Percentiles rank a stretch among this genome's conserved stretches.
These are phyloP conservation scores for Bovichtus diacanthus DNA, from an alignment of 2,797 vertebrate species.

Conservation along the genomic window DNA sequence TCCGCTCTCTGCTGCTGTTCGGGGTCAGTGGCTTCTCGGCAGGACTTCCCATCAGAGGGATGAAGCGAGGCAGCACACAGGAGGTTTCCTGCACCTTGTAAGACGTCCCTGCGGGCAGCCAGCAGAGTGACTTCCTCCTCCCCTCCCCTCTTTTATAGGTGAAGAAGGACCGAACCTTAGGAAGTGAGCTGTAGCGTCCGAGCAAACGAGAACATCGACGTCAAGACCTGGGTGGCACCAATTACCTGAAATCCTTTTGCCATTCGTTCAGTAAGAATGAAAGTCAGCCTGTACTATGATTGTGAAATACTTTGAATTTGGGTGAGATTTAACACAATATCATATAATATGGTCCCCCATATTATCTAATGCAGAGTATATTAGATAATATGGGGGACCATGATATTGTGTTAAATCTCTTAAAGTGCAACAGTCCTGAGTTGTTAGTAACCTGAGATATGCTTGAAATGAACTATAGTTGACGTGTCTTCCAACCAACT, in stretches of 20 bases:
- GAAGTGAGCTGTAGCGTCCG: neutral
- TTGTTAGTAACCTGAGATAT: too few species aligned
- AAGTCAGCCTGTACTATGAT: neutral
- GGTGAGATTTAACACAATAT: too few species aligned
- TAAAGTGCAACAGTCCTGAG: too few species aligned
- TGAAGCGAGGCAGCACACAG: constrained; percentile 19
- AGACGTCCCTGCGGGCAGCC: constrained; percentile 31
- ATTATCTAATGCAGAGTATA: neutral
- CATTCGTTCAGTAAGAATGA: neutral
- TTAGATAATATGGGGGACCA: too few species aligned
- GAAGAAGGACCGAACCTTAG: neutral
- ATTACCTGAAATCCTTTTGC: neutral
- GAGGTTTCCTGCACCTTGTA: constrained; percentile 28
- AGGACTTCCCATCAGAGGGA: constrained; percentile 51
- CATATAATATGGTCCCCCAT: too few species aligned
- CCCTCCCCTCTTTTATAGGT: neutral
- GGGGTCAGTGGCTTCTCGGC: constrained; percentile 45
- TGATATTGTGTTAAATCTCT: too few species aligned
- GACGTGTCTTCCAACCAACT: too few species aligned
- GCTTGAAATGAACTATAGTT: too few species aligned
- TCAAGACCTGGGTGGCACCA: constrained; percentile 14
- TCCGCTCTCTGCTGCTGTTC: constrained; percentile 28
- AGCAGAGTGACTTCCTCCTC: neutral
- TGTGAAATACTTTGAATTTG: neutral
- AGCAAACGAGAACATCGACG: neutral